Percentiles rank a stretch among this genome's conserved stretches.
phyloP scores from a whole-genome alignment of 2,113 vertebrate genomes.

The Malaclemys terrapin region DNA sequence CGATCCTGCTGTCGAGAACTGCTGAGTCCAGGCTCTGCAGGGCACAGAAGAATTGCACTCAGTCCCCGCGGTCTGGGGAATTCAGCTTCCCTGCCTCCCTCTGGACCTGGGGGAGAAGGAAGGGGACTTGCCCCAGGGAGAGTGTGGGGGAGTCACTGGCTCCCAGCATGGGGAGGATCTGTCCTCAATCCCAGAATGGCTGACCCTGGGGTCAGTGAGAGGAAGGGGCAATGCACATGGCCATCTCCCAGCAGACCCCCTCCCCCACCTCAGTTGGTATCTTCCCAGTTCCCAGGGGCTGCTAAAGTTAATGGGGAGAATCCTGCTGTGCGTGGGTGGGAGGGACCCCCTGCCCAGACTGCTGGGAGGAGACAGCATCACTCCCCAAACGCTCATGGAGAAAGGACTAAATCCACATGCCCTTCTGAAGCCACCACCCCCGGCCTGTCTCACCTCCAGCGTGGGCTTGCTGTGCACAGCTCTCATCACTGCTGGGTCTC shows the following conservation, averaged over 20 bases:
- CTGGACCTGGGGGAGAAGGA: neutral
- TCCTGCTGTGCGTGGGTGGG: neutral
- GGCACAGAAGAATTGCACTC: neutral
- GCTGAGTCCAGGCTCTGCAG: conserved; percentile 87
- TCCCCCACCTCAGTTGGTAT: neutral
- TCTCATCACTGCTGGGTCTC: conserved; percentile 89
- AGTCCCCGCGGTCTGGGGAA: neutral
- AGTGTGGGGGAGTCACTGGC: neutral
- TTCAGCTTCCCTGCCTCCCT: neutral
- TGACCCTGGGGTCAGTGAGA: neutral
- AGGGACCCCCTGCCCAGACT: neutral
- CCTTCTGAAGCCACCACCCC: neutral
- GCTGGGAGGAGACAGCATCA: neutral
- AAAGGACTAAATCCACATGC: neutral
- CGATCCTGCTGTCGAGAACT: conserved; percentile 83
- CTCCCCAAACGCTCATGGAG: neutral
- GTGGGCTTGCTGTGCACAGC: conserved; percentile 83
- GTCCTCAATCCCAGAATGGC: neutral
- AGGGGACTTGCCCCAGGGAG: accelerated
- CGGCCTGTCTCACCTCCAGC: conserved; percentile 76
- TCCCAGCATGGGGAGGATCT: neutral
- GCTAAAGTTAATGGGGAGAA: neutral
- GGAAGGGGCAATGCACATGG: neutral
- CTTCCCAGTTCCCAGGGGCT: neutral
- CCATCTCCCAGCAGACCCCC: neutral